These are phyloP conservation scores for Aleadryas rufinucha DNA, from an alignment of 2,113 vertebrate genomes.

Conservation along the genomic window DNA sequence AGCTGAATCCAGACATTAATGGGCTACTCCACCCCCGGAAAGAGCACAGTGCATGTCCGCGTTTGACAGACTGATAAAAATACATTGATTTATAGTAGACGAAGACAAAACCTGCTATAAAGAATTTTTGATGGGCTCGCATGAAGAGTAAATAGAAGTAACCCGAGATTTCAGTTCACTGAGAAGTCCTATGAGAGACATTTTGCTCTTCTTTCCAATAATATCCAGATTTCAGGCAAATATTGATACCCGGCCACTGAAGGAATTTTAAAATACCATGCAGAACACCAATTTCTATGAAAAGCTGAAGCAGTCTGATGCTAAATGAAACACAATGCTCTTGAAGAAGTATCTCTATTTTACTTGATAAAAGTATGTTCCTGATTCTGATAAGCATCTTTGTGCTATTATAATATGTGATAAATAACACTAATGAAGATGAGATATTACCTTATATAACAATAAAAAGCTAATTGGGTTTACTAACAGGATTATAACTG, in stretches of 20 bases:
- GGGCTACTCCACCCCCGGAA: background rate
- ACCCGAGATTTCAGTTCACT: background rate
- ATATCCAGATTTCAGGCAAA: background rate
- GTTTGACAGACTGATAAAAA: background rate
- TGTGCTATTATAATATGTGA: background rate
- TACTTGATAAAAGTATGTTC: background rate
- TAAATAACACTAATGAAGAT: background rate
- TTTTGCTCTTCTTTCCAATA: background rate
- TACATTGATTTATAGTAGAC: background rate
- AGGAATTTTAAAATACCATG: background rate
- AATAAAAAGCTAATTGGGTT: background rate
- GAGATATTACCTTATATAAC: background rate
- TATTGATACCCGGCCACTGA: background rate
- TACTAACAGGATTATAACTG: background rate
- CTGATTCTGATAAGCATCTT: background rate
- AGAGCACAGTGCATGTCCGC: rapidly evolving
- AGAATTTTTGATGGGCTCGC: background rate
- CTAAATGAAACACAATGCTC: background rate
- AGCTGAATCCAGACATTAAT: background rate
- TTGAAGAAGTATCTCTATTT: background rate
- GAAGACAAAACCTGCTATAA: background rate
- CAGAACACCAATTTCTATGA: background rate
- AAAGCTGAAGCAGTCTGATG: background rate
- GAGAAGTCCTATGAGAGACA: background rate
- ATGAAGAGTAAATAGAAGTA: background rate